Evolutionary conservation across 2,113 vertebrate genomes (phyloP), one percentile per base, ranked within the genome.

Genomic region (Nothobranchius kuhntae): DNA sequence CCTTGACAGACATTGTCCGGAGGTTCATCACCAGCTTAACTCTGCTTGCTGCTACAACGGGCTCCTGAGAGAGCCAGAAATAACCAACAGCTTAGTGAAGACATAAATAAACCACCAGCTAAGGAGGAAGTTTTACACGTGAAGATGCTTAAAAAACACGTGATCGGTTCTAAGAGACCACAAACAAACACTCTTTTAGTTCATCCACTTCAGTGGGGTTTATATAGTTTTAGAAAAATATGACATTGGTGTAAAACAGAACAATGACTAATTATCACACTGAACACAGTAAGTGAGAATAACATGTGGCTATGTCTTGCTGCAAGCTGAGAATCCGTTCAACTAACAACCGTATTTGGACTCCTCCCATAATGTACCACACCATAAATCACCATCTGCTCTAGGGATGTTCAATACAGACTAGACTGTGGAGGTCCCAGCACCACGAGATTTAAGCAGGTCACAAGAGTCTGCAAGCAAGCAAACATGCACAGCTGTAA

Each of bases 1-100:
- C 36, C 36, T 38, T 38, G 36, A 9, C 2, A 10, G 11, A 45
- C 3, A 6, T 1, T 9, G 17, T 21, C 8, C 2, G 2, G 15
- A 51, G 14, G 5, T 53, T 66, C 4, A 13, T 38, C 65, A 13
- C 26, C 36, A 53, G 44, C 53, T 80, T 52, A 73, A n/a, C n/a
- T 54, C 15, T 14, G 24, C 14, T 13, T 0, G 0, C 57, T 58
- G 45, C 53, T 51, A 55, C 4, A 21, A 13, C 55, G n/a, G 47
- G 14, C 46, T 74, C 65, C 55, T 72, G 52, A 42, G 26, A 30
- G 70, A 68, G 63, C 63, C 77, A 74, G 30, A 88, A 92, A 88
- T 89, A 91, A 59, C 44, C 64, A 48, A 44, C 62, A 78, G 89
- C 90, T 91, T 89, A 92, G 57, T 47, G 38, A 75, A 65, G 53